phyloP scores from a whole-genome alignment of 2,797 vertebrate genomes.

The Cetoscarus ocellatus region DNA sequence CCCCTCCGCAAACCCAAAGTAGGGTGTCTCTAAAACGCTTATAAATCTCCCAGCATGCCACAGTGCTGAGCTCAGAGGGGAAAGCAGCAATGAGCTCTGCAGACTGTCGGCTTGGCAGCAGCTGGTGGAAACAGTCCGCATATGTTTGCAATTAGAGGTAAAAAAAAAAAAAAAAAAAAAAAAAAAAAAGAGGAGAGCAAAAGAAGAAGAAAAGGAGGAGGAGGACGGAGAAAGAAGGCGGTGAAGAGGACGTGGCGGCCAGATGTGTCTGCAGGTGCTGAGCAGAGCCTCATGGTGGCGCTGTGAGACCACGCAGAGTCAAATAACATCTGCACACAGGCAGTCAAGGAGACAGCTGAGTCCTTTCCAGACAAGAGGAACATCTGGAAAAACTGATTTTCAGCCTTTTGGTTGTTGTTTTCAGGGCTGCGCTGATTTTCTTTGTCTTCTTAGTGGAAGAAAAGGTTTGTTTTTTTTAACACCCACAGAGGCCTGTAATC shows the following conservation, averaged over 20 bases:
- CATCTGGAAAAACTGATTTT: constrained; percentile 76
- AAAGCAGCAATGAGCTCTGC: constrained; percentile 49
- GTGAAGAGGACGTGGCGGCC: constrained; percentile 63
- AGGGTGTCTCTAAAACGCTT: constrained; percentile 42
- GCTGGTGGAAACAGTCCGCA: constrained; percentile 81
- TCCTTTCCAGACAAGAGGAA: constrained; percentile 56
- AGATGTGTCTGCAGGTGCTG: constrained; percentile 55
- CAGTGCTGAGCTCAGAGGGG: constrained; percentile 75
- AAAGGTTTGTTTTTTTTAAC: not conserved
- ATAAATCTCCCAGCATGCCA: constrained; percentile 52
- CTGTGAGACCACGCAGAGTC: constrained; percentile 37
- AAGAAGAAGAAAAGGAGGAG: constrained; percentile 10
- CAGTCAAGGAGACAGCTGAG: constrained; percentile 52
- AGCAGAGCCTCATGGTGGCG: constrained; percentile 60
- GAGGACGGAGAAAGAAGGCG: constrained; percentile 3
- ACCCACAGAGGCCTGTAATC: not conserved
- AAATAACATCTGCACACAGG: constrained; percentile 57
- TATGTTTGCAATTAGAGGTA: constrained; percentile 88
- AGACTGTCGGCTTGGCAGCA: constrained; percentile 76
- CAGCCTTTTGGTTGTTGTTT: constrained; percentile 33
- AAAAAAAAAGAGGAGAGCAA: constrained; percentile 69
- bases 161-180: no score
- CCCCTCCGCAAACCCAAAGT: constrained; percentile 6
- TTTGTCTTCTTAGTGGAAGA: constrained; percentile 46
- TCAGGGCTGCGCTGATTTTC: constrained; percentile 45